Evolutionary conservation across 2,888 invertebrate genomes (phyloP).

Genomic region (Hybos culiciformis): DNA sequence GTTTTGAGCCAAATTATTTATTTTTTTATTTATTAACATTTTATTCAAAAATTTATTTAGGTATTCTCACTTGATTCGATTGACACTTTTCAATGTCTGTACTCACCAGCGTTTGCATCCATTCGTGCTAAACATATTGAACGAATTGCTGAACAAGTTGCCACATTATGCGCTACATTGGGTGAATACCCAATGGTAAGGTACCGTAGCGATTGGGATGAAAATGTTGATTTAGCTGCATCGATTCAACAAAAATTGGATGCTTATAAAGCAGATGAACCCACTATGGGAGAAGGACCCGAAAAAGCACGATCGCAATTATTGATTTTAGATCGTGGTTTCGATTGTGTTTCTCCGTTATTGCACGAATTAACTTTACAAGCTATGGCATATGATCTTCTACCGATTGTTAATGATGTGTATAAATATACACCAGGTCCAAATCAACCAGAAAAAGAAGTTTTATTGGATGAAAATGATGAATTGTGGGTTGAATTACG

Average conservation of each 20-base stretch:
- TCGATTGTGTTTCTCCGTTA: constrained; percentile 94
- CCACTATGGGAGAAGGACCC: constrained; percentile 98
- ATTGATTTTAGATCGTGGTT: constrained; percentile 91
- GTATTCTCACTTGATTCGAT: constrained; percentile 93
- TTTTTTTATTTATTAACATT: no score
- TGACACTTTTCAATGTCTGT: constrained; percentile 93
- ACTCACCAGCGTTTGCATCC: constrained; percentile 75
- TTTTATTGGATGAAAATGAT: constrained; percentile 95
- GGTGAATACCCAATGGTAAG: constrained; percentile 95
- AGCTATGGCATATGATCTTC: constrained; percentile 97
- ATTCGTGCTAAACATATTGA: constrained; percentile 85
- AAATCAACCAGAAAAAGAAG: constrained; percentile 78
- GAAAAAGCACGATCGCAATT: constrained; percentile 94
- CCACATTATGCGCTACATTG: constrained; percentile 95
- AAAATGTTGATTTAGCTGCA: constrained; percentile 94
- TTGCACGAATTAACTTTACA: constrained; percentile 95
- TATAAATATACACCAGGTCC: constrained; percentile 90
- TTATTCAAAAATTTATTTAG: constrained; percentile 37
- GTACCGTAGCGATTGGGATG: constrained; percentile 90
- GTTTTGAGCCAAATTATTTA: no score
- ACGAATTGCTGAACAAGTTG: constrained; percentile 98
- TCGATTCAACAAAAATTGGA: constrained; percentile 97
- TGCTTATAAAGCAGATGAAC: constrained; percentile 99
- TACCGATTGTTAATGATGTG: constrained; percentile 98
- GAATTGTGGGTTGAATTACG: constrained; percentile 95